Conservation (phyloP, 2,888 invertebrate species). For the Acanthosepion pharaonis region DNA sequence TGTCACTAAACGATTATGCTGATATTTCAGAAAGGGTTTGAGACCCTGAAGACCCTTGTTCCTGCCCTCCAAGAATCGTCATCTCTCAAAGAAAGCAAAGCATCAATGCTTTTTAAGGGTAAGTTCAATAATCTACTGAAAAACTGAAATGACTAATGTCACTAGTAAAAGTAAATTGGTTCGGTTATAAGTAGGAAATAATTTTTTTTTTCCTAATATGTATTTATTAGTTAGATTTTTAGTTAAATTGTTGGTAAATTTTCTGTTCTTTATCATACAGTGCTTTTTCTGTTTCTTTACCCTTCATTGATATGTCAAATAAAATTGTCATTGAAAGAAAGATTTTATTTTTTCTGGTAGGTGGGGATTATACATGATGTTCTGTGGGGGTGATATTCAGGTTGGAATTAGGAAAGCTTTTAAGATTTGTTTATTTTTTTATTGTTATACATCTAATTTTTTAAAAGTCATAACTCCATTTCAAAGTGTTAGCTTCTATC, state of each 20-base stretch:
- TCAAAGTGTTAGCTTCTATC: too few relatives aligned
- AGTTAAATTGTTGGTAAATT: not conserved
- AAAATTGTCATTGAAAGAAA: not conserved
- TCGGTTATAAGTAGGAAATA: not conserved
- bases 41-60: conserved; percentile 59
- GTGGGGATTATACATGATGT: too few relatives aligned
- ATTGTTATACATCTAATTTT: too few relatives aligned
- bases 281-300: not conserved
- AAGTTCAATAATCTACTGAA: conserved; percentile 50
- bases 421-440: too few relatives aligned
- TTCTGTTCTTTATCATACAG: not conserved
- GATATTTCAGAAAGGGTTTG: conserved; percentile 66
- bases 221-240: not conserved
- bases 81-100: conserved; percentile 62
- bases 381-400: too few relatives aligned
- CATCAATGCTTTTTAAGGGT: conserved; percentile 64
- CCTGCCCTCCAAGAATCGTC: conserved; percentile 57
- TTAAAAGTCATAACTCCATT: too few relatives aligned
- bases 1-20: conserved; percentile 40
- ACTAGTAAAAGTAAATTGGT: not conserved
- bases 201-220: not conserved
- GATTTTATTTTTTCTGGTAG: too few relatives aligned
- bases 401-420: too few relatives aligned
- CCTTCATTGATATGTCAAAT: not conserved
- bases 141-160: not conserved